Percentiles rank a stretch among this genome's conserved stretches.
These are phyloP conservation scores for Orthosia incerta DNA, from an alignment of 2,888 invertebrate species.

Conservation along the genomic window DNA sequence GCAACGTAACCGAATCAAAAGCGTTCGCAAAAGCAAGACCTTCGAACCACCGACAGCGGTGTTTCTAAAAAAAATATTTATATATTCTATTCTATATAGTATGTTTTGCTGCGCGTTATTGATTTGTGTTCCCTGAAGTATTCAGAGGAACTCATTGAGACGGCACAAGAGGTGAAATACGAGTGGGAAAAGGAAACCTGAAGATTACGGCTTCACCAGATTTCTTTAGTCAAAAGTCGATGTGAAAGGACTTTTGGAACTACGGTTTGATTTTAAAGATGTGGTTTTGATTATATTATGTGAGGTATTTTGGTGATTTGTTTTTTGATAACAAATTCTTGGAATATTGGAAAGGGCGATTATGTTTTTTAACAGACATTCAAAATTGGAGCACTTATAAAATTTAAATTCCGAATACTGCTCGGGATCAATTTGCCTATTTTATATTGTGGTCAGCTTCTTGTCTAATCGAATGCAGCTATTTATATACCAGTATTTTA, in stretches of 20 bases:
- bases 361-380: conserved; percentile 8
- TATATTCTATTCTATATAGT: too few relatives aligned
- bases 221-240: conserved; percentile 24
- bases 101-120: conserved; percentile 52
- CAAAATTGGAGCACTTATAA: not conserved
- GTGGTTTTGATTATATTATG: conserved; percentile 12
- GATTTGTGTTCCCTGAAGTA: conserved; percentile 50
- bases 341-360: conserved; percentile 8
- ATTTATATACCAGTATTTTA: too few relatives aligned
- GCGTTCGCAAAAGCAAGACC: conserved; percentile 20
- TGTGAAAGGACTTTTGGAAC: conserved; percentile 17
- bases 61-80: conserved; percentile 52
- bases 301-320: conserved; percentile 11
- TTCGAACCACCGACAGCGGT: conserved; percentile 5
- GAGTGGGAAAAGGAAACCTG: conserved; percentile 35
- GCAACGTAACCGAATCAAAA: conserved; percentile 47
- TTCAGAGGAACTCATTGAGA: conserved; percentile 41
- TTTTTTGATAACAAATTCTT: conserved; percentile 8
- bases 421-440: not conserved
- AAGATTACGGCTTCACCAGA: conserved; percentile 7
- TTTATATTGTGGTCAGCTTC: too few relatives aligned
- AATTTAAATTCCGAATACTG: not conserved
- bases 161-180: conserved; percentile 31
- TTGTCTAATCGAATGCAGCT: too few relatives aligned
- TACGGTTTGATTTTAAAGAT: conserved; percentile 13